Evolutionary conservation across 2,113 vertebrate genomes (phyloP).

Genomic region (Gasterosteus nipponicus): DNA sequence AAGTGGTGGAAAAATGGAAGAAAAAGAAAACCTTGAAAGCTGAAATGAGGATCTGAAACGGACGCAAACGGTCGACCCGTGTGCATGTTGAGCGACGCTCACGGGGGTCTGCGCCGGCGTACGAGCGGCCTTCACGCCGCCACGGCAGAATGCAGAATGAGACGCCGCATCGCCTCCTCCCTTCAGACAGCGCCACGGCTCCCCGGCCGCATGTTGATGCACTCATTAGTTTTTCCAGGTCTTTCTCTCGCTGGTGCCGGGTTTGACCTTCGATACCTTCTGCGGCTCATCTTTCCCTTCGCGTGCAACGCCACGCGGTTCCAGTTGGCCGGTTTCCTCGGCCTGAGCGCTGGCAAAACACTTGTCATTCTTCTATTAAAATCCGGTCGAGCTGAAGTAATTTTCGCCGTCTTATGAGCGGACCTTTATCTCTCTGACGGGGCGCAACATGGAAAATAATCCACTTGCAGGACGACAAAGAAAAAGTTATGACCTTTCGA

Average conservation of each 20-base stretch:
- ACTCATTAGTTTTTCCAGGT: conserved; percentile 71
- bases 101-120: too few species aligned
- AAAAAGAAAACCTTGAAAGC: conserved; percentile 33
- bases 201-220: conserved; percentile 74
- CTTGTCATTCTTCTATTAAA: neutral
- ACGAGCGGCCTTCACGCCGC: too few species aligned
- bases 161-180: conserved; percentile 50
- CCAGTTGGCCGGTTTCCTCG: conserved; percentile 35
- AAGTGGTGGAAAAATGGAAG: neutral
- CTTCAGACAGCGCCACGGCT: conserved; percentile 63
- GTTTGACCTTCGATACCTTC: conserved; percentile 72
- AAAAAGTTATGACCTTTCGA: conserved; percentile 3
- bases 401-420: neutral
- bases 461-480: conserved; percentile 1
- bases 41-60: neutral
- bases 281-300: conserved; percentile 32
- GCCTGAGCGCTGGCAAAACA: neutral
- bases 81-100: neutral
- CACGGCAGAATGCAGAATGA: conserved; percentile 48
- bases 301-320: conserved; percentile 39
- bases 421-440: neutral
- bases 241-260: conserved; percentile 60
- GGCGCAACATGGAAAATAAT: conserved; percentile 8
- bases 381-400: conserved; percentile 2
- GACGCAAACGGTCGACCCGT: neutral